Evolutionary conservation across 2,113 vertebrate genomes (phyloP).

Genomic region (Pseudonaja textilis): DNA sequence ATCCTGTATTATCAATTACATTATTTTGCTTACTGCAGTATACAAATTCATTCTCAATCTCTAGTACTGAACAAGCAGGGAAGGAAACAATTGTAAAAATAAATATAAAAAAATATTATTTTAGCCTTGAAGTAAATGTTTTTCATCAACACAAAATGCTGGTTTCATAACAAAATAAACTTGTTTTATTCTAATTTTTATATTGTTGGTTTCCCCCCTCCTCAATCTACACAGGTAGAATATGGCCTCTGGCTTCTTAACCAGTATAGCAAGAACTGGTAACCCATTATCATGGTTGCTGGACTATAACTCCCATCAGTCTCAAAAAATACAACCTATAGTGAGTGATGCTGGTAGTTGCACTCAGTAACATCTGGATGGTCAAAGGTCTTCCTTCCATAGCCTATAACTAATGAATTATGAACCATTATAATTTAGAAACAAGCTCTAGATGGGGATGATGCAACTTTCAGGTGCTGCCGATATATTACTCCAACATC

Average conservation of each 20-base stretch:
- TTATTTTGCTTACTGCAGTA: background rate
- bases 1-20: background rate
- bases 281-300: background rate
- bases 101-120: background rate
- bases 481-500: background rate
- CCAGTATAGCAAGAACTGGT: background rate
- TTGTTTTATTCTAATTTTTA: background rate
- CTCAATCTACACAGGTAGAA: background rate
- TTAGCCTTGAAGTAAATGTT: conserved; percentile 26
- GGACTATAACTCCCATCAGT: background rate
- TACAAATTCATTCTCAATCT: background rate
- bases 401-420: background rate
- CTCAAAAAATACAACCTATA: background rate
- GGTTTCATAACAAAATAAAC: conserved; percentile 15
- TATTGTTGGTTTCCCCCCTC: background rate
- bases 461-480: background rate
- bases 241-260: conserved; percentile 8
- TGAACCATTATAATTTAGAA: background rate
- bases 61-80: background rate
- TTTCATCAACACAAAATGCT: conserved; percentile 37
- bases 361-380: background rate
- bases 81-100: background rate
- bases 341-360: background rate
- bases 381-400: background rate
- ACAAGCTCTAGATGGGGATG: background rate